Evolutionary conservation across 2,113 vertebrate genomes (phyloP), one percentile per base, ranked within the genome.

Genomic region (Melanotaenia duboulayi): DNA sequence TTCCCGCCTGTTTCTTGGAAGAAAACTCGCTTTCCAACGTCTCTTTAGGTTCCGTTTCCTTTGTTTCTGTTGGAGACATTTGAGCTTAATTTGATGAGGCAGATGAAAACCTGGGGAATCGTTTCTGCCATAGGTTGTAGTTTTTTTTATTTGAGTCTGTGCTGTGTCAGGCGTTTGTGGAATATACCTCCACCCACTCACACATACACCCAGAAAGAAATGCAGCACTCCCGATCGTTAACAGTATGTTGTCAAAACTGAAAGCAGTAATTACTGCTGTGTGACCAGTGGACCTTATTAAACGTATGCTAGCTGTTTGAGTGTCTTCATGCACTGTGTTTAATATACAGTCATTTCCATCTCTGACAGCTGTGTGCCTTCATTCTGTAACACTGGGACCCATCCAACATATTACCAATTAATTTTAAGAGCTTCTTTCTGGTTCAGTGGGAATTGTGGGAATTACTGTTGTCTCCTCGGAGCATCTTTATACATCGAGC

Each of bases 401-500:
- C 42, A 22, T 76, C 57, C 57, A 10, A 11, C 46, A 58, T 32
- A 65, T 61, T 49, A 44, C 59, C 39, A 63, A 65, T 85, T 62
- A 17, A 68, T 75, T 82, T 63, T 40, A 42, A 58, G 28, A 14
- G 50, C 60, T 23, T 42, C 54, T 57, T 25, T 71, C 64, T 60
- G 70, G 60, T 67, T 65, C 69, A 81, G 48, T 61, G 75, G 81
- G 62, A 68, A 74, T 72, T 63, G 52, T 49, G 32, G 72, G 58
- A 71, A 77, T 74, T 68, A 65, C 59, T 65, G 32, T 74, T 56
- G 44, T 68, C 3, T 19, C 19, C 65, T 72, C 4, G 10, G 23
- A 51, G 54, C 44, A 20, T 48, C 24, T 55, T 68, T 46, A 63
- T 73, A 28, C 54, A 65, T 60, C 9, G 32, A 71, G 60, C 75